Base-by-base conservation (phyloP, 2,888 invertebrate species). In the Escarpia spicata region DNA sequence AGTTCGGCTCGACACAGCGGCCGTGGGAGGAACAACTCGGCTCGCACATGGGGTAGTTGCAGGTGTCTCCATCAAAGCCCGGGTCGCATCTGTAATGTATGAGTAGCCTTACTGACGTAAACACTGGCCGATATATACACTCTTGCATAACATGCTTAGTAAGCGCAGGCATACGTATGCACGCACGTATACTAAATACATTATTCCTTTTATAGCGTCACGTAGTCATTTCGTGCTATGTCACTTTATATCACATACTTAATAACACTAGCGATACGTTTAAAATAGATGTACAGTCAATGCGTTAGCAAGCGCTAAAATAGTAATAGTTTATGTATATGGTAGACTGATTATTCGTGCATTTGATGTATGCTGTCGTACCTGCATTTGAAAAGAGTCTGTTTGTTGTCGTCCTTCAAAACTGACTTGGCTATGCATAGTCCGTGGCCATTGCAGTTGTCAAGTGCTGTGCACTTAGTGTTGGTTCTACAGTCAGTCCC, bases 1-100 rank as follows among this genome's bases (percentile, higher is more conserved):
- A 43, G 90, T 92, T 89, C n/a, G 90, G 89, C 43, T 92, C 92
- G 26, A 26, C 75, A 92, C 92, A 92, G 43, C 12, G 15, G 45
- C 92, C 92, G 31, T 92, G 75, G 9, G 43, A 43, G 2, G 89
- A 89, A 37, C 90, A 92, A 52, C 45, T 19, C 12, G 92, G 60
- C 15, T 58, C 90, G 31, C 92, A 92, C 1, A 58, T n/a, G 3
- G 43, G 15, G 43, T 43, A 10, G 45, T 75, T 75, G 75, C 75
- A 75, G 26, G 43, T 90, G 43, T 37, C 37, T 37, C 92, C 92
- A 12, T 52, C 37, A 89, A 89, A 92, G 12, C 92, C 92, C 12
- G 43, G 43, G 90, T 92, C 89, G n/a, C 92, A 92, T 9, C 91
- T 91, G 91, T 26, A 52, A 45, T 26, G 19, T 19, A 75, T 2